Conservation (phyloP, 2,888 invertebrate species). For the Zaprionus bogoriensis region DNA sequence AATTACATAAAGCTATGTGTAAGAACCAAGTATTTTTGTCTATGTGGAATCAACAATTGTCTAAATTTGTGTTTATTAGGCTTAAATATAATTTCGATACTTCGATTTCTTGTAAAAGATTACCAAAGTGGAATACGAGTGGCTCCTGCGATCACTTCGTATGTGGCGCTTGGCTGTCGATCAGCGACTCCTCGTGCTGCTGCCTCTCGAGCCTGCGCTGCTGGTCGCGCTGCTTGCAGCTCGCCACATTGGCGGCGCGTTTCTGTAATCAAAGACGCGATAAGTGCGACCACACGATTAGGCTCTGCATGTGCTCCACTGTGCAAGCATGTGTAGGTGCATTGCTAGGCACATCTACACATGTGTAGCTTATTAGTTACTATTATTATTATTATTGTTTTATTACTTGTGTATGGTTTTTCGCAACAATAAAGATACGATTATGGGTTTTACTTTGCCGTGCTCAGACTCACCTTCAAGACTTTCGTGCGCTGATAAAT, state of each 20-base stretch:
- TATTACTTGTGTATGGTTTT: slow-evolving; percentile 14
- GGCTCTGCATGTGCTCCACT: slow-evolving; percentile 41
- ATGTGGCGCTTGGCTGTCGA: slow-evolving; percentile 62
- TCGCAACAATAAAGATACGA: slow-evolving; percentile 46
- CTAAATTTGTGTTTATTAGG: slow-evolving; percentile 20
- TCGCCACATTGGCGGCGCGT: slow-evolving; percentile 80
- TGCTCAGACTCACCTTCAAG: slow-evolving; percentile 72
- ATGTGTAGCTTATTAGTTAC: slow-evolving; percentile 28
- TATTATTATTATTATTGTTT: slow-evolving; percentile 20
- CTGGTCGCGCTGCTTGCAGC: slow-evolving; percentile 81
- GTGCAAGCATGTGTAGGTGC: slow-evolving; percentile 14
- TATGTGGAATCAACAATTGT: neutral
- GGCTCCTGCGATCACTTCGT: neutral
- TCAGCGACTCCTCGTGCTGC: slow-evolving; percentile 81
- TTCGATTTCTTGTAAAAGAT: slow-evolving; percentile 1
- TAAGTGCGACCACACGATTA: slow-evolving; percentile 18
- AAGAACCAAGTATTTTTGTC: too few species aligned
- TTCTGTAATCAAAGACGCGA: slow-evolving; percentile 72
- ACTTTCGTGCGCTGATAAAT: slow-evolving; percentile 81
- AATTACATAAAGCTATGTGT: neutral
- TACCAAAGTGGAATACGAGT: slow-evolving; percentile 15
- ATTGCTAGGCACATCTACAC: too few species aligned
- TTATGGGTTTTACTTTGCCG: slow-evolving; percentile 22
- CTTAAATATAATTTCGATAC: neutral
- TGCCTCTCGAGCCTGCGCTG: slow-evolving; percentile 80